Evolutionary conservation across 2,888 invertebrate genomes (phyloP), one percentile per base, ranked within the genome.

Genomic region (Busseola fusca): DNA sequence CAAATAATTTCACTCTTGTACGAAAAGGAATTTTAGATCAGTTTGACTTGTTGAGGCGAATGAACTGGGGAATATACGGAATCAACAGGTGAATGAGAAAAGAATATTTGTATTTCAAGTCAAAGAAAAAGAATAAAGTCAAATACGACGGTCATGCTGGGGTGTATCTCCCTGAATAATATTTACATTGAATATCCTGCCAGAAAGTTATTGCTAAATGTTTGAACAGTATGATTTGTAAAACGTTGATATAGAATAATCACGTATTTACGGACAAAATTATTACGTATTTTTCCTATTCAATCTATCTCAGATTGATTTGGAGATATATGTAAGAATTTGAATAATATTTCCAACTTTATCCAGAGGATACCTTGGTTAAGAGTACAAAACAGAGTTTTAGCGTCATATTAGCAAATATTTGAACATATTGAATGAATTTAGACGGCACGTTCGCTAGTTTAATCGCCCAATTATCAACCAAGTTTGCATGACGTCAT

Each of bases 41-140:
- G 54, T 40, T 74, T 71, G 57, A 66, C 74, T 82, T 71, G 80
- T 64, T 72, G 64, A 69, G 27, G 48, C 60, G 37, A 74, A 70
- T 40, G 50, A 72, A 72, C 76, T 64, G 56, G 25, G 40, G 64
- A 69, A 65, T 75, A 30, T 34, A 64, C 12, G 34, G 34, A 50
- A 72, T 83, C 83, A 83, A 81, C 81, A 83, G 68, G 76, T 81
- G 81, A 72, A 70, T 66, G 48, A 82, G 50, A 48, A 67, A 60
- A 52, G 48, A 76, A 62, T 67, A 64, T 74, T 72, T 72, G 37
- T 76, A 16, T 62, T 70, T 27, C 2, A 60, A 72, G 65, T 69
- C 14, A 72, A 59, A 68, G 30, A 62, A 78, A 82, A 67, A n/a
- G 30, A 79, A 64, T 67, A 58, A 54, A 63, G 60, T 37, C n/a